Evolutionary conservation across 2,113 vertebrate genomes (phyloP).

Genomic region (Scomber colias): DNA sequence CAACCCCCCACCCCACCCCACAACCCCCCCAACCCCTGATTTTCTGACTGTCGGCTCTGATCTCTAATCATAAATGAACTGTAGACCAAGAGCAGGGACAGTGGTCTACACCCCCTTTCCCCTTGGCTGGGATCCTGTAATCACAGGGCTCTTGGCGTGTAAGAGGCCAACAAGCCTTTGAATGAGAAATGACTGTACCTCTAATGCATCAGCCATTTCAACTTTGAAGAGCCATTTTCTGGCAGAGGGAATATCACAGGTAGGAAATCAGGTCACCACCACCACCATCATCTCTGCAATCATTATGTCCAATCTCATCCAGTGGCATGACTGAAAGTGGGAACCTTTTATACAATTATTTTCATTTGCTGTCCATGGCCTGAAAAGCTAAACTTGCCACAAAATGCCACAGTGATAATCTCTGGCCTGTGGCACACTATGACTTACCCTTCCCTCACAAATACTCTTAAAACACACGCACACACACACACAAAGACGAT

Average conservation of each 20-base stretch:
- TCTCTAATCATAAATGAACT: constrained; percentile 83
- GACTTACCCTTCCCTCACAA: constrained; percentile 25
- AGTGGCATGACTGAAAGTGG: constrained; percentile 32
- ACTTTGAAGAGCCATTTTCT: constrained; percentile 75
- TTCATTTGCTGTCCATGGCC: constrained; percentile 53
- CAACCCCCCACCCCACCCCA: constrained; percentile 18
- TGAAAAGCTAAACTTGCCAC: constrained; percentile 50
- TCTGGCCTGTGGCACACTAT: constrained; percentile 48
- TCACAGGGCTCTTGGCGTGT: constrained; percentile 70
- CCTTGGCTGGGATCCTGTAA: constrained; percentile 71
- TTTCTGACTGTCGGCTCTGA: constrained; percentile 75
- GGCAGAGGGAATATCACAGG: constrained; percentile 65
- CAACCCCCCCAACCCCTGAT: constrained; percentile 31
- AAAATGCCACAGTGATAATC: constrained; percentile 46
- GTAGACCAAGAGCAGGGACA: constrained; percentile 76
- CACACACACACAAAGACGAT: constrained; percentile 14
- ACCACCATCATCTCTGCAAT: constrained; percentile 32
- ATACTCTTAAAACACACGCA: constrained; percentile 5
- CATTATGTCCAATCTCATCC: constrained; percentile 61
- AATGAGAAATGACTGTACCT: constrained; percentile 71
- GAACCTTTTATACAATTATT: constrained; percentile 71
- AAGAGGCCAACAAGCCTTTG: constrained; percentile 74
- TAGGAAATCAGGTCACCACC: constrained; percentile 72
- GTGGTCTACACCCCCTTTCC: constrained; percentile 71
- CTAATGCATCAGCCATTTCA: constrained; percentile 75